phyloP scores from a whole-genome alignment of 2,113 vertebrate species.

The Hystrix brachyura region DNA sequence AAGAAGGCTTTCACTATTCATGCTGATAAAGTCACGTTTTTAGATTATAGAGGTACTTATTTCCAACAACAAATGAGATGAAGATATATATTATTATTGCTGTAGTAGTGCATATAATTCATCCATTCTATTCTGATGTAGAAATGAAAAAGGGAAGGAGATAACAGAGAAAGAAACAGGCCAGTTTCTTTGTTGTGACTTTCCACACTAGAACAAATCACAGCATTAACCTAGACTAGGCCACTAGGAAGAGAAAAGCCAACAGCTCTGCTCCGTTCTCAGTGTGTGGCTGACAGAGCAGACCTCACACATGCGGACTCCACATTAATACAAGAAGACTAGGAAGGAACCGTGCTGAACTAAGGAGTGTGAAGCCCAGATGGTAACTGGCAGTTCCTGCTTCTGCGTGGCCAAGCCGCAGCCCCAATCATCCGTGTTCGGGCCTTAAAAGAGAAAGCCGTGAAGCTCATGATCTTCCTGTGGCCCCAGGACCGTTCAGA shows the following conservation, averaged over 20 bases:
- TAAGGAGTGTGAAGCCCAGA: background rate
- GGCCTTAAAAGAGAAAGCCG: background rate
- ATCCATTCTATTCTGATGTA: background rate
- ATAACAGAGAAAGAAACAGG: background rate
- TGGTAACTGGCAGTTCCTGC: background rate
- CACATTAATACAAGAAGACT: background rate
- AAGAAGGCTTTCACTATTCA: background rate
- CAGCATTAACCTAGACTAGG: background rate
- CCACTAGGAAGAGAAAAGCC: background rate
- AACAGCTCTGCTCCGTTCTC: no score
- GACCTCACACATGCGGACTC: no score
- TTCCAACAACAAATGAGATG: background rate
- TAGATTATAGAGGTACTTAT: background rate
- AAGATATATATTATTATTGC: background rate
- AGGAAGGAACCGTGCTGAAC: background rate
- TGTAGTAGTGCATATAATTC: background rate
- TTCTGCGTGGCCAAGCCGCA: background rate
- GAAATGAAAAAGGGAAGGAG: background rate
- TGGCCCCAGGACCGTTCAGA: background rate
- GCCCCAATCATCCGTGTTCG: background rate
- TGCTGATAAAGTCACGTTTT: background rate
- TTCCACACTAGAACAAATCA: background rate
- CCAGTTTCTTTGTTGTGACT: background rate
- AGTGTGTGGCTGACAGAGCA: no score
- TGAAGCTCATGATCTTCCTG: background rate